phyloP scores from a whole-genome alignment of 2,113 vertebrate species.

The Notiomystis cincta region DNA sequence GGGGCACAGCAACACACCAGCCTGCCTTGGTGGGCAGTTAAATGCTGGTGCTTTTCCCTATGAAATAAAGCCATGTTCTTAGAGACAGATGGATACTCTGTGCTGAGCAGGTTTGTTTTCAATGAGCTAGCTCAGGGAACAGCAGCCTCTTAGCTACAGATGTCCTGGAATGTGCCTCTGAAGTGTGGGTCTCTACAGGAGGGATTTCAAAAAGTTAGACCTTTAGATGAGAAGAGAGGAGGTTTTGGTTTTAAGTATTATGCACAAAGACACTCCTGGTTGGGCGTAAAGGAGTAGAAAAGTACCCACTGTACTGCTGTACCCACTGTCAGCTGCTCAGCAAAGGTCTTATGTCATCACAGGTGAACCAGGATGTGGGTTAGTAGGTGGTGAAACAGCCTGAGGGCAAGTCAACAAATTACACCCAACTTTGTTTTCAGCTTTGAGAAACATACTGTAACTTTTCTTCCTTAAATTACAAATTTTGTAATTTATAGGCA shows the following conservation, averaged over 20 bases:
- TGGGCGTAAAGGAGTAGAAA: neutral
- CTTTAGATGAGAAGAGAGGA: neutral
- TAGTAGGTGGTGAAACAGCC: neutral
- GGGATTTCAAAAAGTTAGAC: neutral
- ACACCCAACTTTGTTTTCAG: neutral
- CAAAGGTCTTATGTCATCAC: neutral
- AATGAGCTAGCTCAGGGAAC: neutral
- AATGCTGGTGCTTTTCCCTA: neutral
- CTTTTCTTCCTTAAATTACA: neutral
- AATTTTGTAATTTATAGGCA: neutral
- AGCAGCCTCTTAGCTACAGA: neutral
- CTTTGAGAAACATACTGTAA: neutral
- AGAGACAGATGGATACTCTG: neutral
- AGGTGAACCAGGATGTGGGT: neutral
- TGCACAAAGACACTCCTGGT: neutral
- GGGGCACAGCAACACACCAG: neutral
- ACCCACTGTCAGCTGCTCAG: neutral
- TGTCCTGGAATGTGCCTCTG: neutral
- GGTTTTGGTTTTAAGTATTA: neutral
- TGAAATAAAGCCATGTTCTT: neutral
- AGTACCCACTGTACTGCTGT: no score
- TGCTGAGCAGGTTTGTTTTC: neutral
- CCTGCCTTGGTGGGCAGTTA: neutral
- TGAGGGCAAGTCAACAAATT: neutral
- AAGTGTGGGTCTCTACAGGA: neutral